Base-by-base conservation (phyloP, 2,888 invertebrate species). In the Agrochola lychnidis region DNA sequence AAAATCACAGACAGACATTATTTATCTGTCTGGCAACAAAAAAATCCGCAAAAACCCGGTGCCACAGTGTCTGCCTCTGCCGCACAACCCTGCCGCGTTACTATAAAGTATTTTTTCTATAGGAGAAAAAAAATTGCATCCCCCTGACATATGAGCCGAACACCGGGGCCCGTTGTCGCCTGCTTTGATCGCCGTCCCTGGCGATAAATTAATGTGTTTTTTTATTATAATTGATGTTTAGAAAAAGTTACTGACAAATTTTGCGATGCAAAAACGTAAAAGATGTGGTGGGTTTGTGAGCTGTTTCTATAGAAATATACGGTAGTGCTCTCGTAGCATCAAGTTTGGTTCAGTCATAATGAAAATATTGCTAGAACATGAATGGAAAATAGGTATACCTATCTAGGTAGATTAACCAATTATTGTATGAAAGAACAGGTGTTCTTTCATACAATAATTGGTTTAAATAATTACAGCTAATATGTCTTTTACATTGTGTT, bases 41-140 rank as follows among this genome's bases (percentile, higher is more conserved):
- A 77, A 90, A 87, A 82, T 81, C 61, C 66, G 90, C 89, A 92
- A 94, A 94, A 94, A 91, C 85, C 70, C 87, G 95, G 94, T 94
- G 96, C 95, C 96, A 92, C 90, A 91, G 92, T 93, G 96, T 96
- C 96, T 96, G 92, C 87, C 84, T 22, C 30, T 56, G 40, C 25
- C 61, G 80, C 83, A 89, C 89, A 87, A 89, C 89, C 87, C 88
- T 86, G 87, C 87, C 81, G 79, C 91, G 90, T 86, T 78, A 89
- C 91, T 91, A 92, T 93, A 92, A 91, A 92, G 88, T 89, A 91
- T 92, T 93, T 92, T 94, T 92, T 90, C 86, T 81, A 82, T 76
- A 42, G 10, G 64, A 77, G 73, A 85, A 89, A 93, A 93, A 48
- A 95, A 94, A 91, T 87, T 87, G 86, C 92, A 91, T 42, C 88